A percentile compares a stretch with the other conserved stretches of the same genome.
phyloP scores from a whole-genome alignment of 2,888 invertebrate genomes.

The Prenolepis imparis region DNA sequence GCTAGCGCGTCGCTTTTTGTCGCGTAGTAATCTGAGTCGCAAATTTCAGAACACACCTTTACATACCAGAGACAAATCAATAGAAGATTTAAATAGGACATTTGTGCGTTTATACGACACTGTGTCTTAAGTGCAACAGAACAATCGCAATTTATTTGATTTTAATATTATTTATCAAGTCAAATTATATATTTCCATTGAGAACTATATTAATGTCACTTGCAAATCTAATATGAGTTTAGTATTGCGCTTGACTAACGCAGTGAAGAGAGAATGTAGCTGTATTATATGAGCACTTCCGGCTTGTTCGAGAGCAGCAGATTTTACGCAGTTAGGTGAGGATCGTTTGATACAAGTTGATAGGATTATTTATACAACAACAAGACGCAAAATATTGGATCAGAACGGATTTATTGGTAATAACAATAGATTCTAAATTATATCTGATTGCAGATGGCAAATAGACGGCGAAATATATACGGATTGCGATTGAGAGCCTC shows the following conservation, averaged over 20 bases:
- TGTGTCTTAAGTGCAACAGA: too few relatives aligned
- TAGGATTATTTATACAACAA: constrained; percentile 55
- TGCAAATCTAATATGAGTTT: background rate
- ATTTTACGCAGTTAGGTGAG: constrained; percentile 81
- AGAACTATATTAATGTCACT: background rate
- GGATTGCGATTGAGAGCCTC: constrained; percentile 72
- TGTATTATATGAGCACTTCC: constrained; percentile 72
- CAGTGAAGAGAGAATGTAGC: background rate
- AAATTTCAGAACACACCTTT: too few relatives aligned
- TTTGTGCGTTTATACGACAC: background rate
- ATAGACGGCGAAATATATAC: constrained; percentile 75
- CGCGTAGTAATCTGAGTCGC: too few relatives aligned
- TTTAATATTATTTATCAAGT: background rate
- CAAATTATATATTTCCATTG: background rate
- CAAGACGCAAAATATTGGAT: constrained; percentile 69
- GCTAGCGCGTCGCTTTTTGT: too few relatives aligned
- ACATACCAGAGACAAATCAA: constrained; percentile 10
- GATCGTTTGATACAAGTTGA: constrained; percentile 67
- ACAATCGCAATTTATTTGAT: background rate
- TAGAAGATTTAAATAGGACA: background rate
- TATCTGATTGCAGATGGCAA: constrained; percentile 81
- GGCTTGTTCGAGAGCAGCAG: constrained; percentile 69
- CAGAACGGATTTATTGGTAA: constrained; percentile 72
- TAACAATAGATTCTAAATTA: constrained; percentile 72
- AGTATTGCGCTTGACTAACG: constrained; percentile 50